Evolutionary conservation across 2,888 invertebrate species (phyloP).

Genomic region (Odontomyia ornata): DNA sequence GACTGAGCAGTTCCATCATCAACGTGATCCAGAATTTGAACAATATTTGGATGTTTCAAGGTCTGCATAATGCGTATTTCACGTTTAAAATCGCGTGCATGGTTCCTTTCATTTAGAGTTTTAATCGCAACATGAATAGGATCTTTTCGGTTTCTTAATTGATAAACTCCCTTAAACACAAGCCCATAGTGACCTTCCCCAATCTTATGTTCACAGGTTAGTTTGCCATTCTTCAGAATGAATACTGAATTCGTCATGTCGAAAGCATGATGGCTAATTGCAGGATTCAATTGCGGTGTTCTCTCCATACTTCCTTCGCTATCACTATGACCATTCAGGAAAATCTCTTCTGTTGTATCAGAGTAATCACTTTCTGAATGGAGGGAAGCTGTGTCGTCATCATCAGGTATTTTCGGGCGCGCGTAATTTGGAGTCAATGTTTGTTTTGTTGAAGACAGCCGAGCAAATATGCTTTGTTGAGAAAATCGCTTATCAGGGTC

Average conservation of each 20-base stretch:
- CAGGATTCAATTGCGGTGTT: slow-evolving; percentile 13
- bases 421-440: slow-evolving; percentile 19
- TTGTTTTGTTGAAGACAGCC: slow-evolving; percentile 56
- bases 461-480: slow-evolving; percentile 81
- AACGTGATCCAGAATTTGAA: slow-evolving; percentile 80
- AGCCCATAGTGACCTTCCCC: slow-evolving; percentile 85
- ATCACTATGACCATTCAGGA: slow-evolving; percentile 46
- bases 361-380: slow-evolving; percentile 37
- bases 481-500: slow-evolving; percentile 77
- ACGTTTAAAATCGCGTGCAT: slow-evolving; percentile 78
- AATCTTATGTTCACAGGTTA: slow-evolving; percentile 58
- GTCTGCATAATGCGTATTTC: slow-evolving; percentile 90
- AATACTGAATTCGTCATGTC: slow-evolving; percentile 55
- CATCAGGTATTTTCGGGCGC: slow-evolving; percentile 13
- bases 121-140: slow-evolving; percentile 73
- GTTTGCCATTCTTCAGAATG: slow-evolving; percentile 56
- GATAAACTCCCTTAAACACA: slow-evolving; percentile 75
- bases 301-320: slow-evolving; percentile 44
- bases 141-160: slow-evolving; percentile 51
- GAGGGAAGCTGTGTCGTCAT: slow-evolving; percentile 1
- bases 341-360: slow-evolving; percentile 45
- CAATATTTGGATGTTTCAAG: slow-evolving; percentile 86
- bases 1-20: slow-evolving; percentile 76
- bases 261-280: slow-evolving; percentile 41
- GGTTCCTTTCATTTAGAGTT: slow-evolving; percentile 64